These are phyloP conservation scores for Cerastis rubricosa DNA, from an alignment of 2,888 invertebrate species.

Conservation along the genomic window DNA sequence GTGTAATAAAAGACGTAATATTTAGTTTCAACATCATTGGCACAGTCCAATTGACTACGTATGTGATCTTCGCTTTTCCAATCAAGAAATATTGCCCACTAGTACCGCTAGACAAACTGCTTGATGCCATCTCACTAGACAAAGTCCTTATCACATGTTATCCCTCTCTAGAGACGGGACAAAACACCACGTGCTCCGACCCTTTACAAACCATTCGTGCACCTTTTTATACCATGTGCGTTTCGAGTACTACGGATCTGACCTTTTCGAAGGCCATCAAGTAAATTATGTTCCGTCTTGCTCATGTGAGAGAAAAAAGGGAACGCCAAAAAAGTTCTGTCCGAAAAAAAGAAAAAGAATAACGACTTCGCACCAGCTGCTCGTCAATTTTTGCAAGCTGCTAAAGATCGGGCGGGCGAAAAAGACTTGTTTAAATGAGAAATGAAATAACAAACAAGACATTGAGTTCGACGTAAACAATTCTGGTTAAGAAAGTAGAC, in stretches of 20 bases:
- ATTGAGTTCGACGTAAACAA: not conserved
- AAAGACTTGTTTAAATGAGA: not conserved
- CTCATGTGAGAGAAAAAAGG: slow-evolving; percentile 30
- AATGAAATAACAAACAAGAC: slow-evolving; percentile 7
- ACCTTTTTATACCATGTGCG: slow-evolving; percentile 15
- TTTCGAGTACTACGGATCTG: slow-evolving; percentile 39
- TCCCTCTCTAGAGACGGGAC: not conserved
- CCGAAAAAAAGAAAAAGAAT: slow-evolving; percentile 18
- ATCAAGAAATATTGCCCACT: not conserved
- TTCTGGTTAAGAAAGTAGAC: not conserved
- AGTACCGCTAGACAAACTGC: not conserved
- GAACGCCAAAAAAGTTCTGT: slow-evolving; percentile 8
- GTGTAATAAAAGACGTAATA: not conserved
- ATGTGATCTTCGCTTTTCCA: not conserved
- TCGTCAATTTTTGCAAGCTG: slow-evolving; percentile 34
- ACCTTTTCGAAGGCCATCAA: slow-evolving; percentile 53
- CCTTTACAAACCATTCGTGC: slow-evolving; percentile 19
- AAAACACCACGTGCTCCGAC: slow-evolving; percentile 42
- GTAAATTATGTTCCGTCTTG: slow-evolving; percentile 34
- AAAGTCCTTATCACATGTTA: slow-evolving; percentile 5
- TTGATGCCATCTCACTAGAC: slow-evolving; percentile 6
- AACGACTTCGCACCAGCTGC: slow-evolving; percentile 42
- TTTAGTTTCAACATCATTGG: not conserved
- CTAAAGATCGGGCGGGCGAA: slow-evolving; percentile 5
- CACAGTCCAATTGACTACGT: not conserved